phyloP scores from a whole-genome alignment of 2,888 invertebrate species.

The Pachycephus smyrnensis region DNA sequence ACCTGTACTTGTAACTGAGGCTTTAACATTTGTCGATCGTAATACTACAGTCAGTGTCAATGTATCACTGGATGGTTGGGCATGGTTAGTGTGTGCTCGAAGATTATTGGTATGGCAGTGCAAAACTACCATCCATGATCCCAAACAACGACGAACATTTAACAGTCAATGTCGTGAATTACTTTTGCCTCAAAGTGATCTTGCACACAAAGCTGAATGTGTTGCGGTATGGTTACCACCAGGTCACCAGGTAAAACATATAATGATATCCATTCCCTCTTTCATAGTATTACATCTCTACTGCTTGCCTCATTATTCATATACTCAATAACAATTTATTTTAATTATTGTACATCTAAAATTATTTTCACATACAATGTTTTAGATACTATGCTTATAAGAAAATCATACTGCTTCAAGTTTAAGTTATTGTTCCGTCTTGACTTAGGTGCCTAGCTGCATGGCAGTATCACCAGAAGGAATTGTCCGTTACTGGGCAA shows the following conservation, averaged over 20 bases:
- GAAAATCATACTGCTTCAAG: too few species aligned
- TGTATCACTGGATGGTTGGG: slow-evolving; percentile 79
- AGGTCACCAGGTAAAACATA: slow-evolving; percentile 68
- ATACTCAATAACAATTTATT: neutral
- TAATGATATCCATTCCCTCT: neutral
- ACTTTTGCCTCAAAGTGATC: slow-evolving; percentile 89
- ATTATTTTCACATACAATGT: neutral
- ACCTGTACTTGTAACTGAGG: slow-evolving; percentile 91
- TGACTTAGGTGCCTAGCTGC: slow-evolving; percentile 78
- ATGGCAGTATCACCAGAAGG: slow-evolving; percentile 95
- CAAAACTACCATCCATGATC: slow-evolving; percentile 67
- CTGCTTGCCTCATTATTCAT: neutral
- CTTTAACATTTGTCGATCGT: slow-evolving; percentile 82
- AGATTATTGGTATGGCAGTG: slow-evolving; percentile 89
- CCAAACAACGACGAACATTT: slow-evolving; percentile 65
- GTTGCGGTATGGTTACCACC: slow-evolving; percentile 78
- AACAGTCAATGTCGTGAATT: slow-evolving; percentile 84
- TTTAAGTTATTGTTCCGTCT: neutral
- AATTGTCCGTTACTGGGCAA: slow-evolving; percentile 92
- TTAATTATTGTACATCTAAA: neutral
- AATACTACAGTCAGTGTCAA: slow-evolving; percentile 74
- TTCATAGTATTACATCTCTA: neutral
- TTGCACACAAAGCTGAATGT: slow-evolving; percentile 89
- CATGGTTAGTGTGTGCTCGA: slow-evolving; percentile 88
- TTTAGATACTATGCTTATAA: too few species aligned